A percentile compares a stretch with the other conserved stretches of the same genome.
Conservation (phyloP, 2,113 vertebrate genomes). For the Ceuthmochares aereus region DNA sequence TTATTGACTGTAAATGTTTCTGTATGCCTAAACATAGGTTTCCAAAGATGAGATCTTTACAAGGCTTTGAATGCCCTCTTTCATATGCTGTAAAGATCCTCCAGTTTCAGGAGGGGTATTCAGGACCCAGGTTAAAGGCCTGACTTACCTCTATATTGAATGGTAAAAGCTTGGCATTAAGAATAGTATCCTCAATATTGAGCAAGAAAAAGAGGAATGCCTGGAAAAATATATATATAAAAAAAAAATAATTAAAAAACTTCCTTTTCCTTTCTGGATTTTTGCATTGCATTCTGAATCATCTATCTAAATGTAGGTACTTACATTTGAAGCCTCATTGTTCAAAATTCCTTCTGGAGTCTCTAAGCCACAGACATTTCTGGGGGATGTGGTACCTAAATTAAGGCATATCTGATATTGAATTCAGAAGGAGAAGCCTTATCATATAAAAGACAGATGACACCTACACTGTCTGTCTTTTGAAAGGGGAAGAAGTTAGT, state of each 20-base stretch:
- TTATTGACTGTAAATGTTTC: neutral
- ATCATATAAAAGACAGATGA: neutral
- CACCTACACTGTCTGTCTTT: neutral
- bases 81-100: neutral
- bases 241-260: neutral
- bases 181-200: neutral
- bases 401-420: neutral
- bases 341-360: neutral
- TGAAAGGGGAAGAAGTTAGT: neutral
- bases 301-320: neutral
- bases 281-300: neutral
- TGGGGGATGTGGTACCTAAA: neutral
- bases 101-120: neutral
- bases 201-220: neutral
- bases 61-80: neutral
- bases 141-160: neutral
- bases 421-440: neutral
- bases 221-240: no score
- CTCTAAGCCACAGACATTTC: neutral
- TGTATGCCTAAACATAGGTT: neutral
- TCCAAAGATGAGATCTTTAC: neutral
- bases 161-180: neutral
- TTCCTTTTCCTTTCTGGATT: neutral
- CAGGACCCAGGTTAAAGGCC: neutral
- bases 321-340: neutral